A percentile compares a stretch with the other conserved stretches of the same genome.
These are phyloP conservation scores for Sphenopsis melanotis DNA, from an alignment of 2,797 vertebrate species.

Conservation along the genomic window DNA sequence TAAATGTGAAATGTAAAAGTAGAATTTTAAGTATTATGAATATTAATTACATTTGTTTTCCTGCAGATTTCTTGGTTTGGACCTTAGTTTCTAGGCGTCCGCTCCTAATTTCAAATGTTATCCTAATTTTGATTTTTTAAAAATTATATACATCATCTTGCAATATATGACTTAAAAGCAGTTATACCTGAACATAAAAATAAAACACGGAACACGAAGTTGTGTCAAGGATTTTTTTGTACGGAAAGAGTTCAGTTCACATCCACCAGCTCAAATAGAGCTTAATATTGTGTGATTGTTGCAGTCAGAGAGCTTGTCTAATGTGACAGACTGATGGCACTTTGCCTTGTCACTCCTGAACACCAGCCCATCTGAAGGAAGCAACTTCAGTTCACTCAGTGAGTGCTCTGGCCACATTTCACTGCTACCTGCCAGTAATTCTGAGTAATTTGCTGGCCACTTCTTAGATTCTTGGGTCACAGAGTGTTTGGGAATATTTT, in stretches of 20 bases:
- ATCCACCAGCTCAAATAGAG: background rate
- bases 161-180: background rate
- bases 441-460: background rate
- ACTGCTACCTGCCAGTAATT: background rate
- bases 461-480: background rate
- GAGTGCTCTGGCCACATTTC: background rate
- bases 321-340: background rate
- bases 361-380: background rate
- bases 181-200: background rate
- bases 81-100: background rate
- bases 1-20: background rate
- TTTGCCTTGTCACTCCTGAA: background rate
- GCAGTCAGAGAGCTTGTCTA: background rate
- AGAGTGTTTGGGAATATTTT: background rate
- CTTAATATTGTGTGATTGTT: background rate
- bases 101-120: background rate
- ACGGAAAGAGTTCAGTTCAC: background rate
- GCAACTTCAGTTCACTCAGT: background rate
- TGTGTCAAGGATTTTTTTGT: background rate
- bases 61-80: background rate
- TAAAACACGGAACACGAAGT: background rate
- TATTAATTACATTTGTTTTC: background rate
- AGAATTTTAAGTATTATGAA: background rate
- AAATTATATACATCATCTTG: background rate
- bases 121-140: background rate